Evolutionary conservation across 2,113 vertebrate species (phyloP), one percentile per base, ranked within the genome.

Genomic region (Dipodomys ordii): DNA sequence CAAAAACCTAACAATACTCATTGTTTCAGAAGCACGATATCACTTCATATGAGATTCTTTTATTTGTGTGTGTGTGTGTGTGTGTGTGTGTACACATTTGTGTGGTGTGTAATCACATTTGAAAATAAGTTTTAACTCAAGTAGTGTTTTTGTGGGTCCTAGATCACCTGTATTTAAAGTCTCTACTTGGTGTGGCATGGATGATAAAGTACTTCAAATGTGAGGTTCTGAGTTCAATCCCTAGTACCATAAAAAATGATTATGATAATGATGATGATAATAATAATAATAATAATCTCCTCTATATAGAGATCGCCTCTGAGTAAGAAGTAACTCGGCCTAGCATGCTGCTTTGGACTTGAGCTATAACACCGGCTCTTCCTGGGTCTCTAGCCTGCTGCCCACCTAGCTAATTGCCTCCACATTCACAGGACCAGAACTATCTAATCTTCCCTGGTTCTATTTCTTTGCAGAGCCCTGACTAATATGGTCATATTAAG

Each of bases 81-180:
- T 86, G 30, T 85, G 35, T 22, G 8, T 25, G 53, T 44, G 81
- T 53, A 6, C 20, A 9, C 4, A 8, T 83, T 53, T 69, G 44
- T 46, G 2, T 68, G 44, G 32, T 44, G 3, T 25, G 4, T 65
- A 69, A 69, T 57, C 49, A 80, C 46, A 57, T 77, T 82, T 32
- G 71, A 88, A 91, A 91, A 28, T 46, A 44, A 95, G 64, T 89
- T 57, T 78, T 76, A 60, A 7, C 22, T 84, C 3, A 64, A 57
- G 53, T 28, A 88, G 15, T 7, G 62, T 7, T 25, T 65, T 30
- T 82, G 9, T 64, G 67, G 30, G 10, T 2, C 13, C 35, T 73
- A 28, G 53, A 12, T 53, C 74, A 20, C 15, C 64, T 87, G 23
- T 6, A 28, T 46, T 79, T 60, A 73, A 79, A 67, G 57, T 46